phyloP scores from a whole-genome alignment of 2,113 vertebrate genomes.

The Labrus mixtus region DNA sequence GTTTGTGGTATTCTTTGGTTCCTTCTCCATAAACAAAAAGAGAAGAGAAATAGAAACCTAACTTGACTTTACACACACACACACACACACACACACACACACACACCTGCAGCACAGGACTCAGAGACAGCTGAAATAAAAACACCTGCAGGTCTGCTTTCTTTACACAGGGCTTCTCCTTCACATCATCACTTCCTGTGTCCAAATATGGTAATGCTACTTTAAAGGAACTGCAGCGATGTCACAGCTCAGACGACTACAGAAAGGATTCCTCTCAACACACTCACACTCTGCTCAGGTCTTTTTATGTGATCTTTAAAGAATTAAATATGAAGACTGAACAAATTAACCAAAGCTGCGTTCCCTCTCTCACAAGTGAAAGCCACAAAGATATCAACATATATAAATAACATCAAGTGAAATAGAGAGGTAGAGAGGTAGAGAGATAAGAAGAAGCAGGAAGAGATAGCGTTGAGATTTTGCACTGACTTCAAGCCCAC shows the following conservation, averaged over 20 bases:
- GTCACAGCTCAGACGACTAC: constrained; percentile 8
- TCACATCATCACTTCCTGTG: constrained; percentile 30
- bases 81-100: constrained; percentile 14
- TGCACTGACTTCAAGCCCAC: constrained; percentile 5
- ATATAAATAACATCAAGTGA: background rate
- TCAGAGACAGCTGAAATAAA: constrained; percentile 30
- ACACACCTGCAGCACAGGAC: constrained; percentile 5
- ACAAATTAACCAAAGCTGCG: background rate
- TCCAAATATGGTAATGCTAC: constrained; percentile 56
- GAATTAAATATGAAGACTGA: background rate
- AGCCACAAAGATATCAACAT: background rate
- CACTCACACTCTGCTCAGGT: background rate
- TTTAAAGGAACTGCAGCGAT: constrained; percentile 32
- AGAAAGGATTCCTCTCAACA: constrained; percentile 32
- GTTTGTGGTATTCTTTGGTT: background rate
- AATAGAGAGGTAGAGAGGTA: background rate
- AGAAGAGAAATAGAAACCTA: constrained; percentile 54
- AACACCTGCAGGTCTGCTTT: constrained; percentile 36
- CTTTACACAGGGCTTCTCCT: constrained; percentile 12
- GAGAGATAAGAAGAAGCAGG: background rate
- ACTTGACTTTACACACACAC: background rate
- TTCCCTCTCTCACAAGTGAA: background rate
- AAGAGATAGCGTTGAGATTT: constrained; percentile 13
- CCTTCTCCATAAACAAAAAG: background rate
- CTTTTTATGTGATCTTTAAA: background rate